Evolutionary conservation across 1,140 invertebrate species (phyloP), one percentile per base, ranked within the genome.

Genomic region (Micrasema minimum): DNA sequence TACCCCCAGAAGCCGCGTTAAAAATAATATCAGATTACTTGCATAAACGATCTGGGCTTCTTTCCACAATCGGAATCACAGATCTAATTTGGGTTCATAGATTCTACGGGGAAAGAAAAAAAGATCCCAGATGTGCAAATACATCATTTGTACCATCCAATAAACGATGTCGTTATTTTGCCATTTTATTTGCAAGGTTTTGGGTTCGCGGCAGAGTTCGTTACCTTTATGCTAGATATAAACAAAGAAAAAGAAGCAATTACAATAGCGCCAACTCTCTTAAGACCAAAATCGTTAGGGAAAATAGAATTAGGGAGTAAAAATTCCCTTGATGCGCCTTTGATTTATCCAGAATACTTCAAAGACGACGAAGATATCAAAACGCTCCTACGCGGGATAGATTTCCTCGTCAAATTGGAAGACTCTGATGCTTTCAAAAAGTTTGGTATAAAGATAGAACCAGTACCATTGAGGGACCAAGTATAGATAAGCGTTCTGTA

Each of bases 311-410:
- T 87, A 57, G 70, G 72, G 23, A 79, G 82, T 65, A 66, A 59
- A 23, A 57, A 83, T 74, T 82, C 79, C 4, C 65, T 80, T 48
- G 80, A 81, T 2, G 75, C 89, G 22, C 95, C 95, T 0, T 78
- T 90, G 16, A 92, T 98, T 66, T 90, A 93, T 79, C 91, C 94
- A 0, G 93, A 92, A 77, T 96, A 95, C 78, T 82, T 96, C 18
- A 90, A 88, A 23, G 87, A 93, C 72, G 85, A 88, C 0, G 87
- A 90, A 14, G 93, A 96, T 77, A 86, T 91, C 12, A 87, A 87
- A 9, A 88, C 87, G 41, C 79, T 95, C 10, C 85, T 94, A 16
- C 90, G 93, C 75, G 92, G 91, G 18, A 79, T 87, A 53, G 84
- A 86, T 55, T 83, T 86, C 76, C 77, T 84, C 22, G 78, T 83